These are phyloP conservation scores for Pocillopora verrucosa DNA, from an alignment of 64 coral and sea anemone genomes.

Conservation along the genomic window DNA sequence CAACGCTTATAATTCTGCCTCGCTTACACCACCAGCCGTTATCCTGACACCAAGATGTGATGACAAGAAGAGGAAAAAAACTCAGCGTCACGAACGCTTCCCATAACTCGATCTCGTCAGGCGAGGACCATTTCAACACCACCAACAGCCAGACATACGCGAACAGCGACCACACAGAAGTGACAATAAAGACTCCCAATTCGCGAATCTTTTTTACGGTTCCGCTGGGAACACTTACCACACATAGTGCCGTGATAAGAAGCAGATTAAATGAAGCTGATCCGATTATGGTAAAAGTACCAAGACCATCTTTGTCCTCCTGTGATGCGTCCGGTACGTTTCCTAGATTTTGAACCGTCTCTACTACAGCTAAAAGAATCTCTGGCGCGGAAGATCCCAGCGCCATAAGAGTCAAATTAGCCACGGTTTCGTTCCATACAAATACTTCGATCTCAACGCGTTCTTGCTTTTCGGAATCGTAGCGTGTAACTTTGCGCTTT, in stretches of 20 bases:
- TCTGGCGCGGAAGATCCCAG: slow-evolving; percentile 89
- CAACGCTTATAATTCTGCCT: slow-evolving; percentile 66
- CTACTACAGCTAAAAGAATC: slow-evolving; percentile 83
- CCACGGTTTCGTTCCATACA: slow-evolving; percentile 96
- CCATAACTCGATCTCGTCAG: slow-evolving; percentile 80
- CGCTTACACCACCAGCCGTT: slow-evolving; percentile 84
- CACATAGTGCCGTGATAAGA: slow-evolving; percentile 84
- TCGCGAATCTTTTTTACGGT: slow-evolving; percentile 76
- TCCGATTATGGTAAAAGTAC: slow-evolving; percentile 85
- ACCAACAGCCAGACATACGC: slow-evolving; percentile 87
- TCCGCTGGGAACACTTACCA: slow-evolving; percentile 66
- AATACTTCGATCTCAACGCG: slow-evolving; percentile 77
- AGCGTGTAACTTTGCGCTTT: slow-evolving; percentile 68
- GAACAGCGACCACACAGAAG: slow-evolving; percentile 85
- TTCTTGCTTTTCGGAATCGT: slow-evolving; percentile 69
- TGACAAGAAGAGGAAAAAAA: slow-evolving; percentile 79
- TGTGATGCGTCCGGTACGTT: not conserved
- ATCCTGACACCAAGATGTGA: slow-evolving; percentile 83
- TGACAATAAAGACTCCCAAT: slow-evolving; percentile 83
- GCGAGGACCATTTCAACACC: slow-evolving; percentile 69
- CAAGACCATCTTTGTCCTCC: slow-evolving; percentile 79
- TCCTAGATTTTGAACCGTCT: slow-evolving; percentile 69
- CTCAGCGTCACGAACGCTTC: slow-evolving; percentile 81
- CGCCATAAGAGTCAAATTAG: slow-evolving; percentile 89
- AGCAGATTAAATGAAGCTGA: slow-evolving; percentile 92